Percentiles rank a stretch among this genome's conserved stretches.
These are phyloP conservation scores for Pseudomugil tenellus DNA, from an alignment of 2,797 vertebrate genomes.

Conservation along the genomic window DNA sequence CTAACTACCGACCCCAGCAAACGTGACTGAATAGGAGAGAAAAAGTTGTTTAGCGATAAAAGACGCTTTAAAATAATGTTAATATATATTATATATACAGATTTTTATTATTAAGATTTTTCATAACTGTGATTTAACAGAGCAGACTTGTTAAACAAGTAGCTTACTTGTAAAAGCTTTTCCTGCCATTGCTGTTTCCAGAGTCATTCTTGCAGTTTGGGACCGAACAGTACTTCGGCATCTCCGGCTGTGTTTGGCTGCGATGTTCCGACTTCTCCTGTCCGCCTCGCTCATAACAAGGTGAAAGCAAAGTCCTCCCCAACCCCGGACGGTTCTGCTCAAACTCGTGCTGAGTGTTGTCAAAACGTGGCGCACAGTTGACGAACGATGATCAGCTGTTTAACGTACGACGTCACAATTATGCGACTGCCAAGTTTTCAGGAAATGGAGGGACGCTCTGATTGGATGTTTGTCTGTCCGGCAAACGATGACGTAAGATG, in stretches of 20 bases:
- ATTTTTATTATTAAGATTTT: too few relatives aligned
- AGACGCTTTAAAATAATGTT: neutral
- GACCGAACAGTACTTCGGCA: constrained; percentile 81
- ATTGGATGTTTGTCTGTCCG: neutral
- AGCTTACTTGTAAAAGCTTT: constrained; percentile 82
- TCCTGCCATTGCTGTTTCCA: constrained; percentile 62
- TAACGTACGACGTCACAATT: constrained; percentile 18
- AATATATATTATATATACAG: neutral
- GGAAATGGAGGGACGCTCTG: neutral
- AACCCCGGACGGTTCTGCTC: neutral
- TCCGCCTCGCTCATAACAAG: constrained; percentile 57
- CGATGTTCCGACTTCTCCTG: neutral
- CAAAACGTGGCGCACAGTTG: constrained; percentile 53
- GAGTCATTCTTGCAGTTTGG: constrained; percentile 77
- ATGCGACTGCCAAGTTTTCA: constrained; percentile 33
- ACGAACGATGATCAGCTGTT: constrained; percentile 66
- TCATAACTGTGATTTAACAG: neutral
- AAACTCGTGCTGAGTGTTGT: constrained; percentile 34
- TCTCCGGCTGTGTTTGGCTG: constrained; percentile 16
- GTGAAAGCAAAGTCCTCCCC: constrained; percentile 55
- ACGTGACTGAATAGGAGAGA: too few relatives aligned
- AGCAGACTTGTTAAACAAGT: neutral
- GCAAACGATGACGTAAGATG: neutral
- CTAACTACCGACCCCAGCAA: too few relatives aligned
- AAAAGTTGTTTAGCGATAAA: too few relatives aligned